Base-by-base conservation (phyloP, 2,797 vertebrate genomes). In the Enoplosus armatus region DNA sequence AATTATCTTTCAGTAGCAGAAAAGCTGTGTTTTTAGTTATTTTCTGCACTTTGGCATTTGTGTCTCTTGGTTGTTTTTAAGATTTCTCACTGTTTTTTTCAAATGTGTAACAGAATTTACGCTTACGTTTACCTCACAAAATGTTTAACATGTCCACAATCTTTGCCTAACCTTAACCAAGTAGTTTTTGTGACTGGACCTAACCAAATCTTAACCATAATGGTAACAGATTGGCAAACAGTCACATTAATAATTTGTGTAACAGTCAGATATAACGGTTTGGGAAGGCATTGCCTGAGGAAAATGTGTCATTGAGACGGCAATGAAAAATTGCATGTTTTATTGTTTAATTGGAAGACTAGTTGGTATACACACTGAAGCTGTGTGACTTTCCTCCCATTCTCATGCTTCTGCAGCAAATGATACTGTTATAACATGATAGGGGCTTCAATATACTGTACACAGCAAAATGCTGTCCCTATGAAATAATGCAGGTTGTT, bases 401-500 rank as follows among this genome's bases (percentile, higher is more conserved):
- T 43, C 31, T 31, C 9, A n/a, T 60, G 27, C 1, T 54, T 67
- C 29, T 12, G 18, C 1, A 0, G 43, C 3, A 55, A 27, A 27
- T 45, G n/a, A 12, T 16, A 47, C 14, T 15, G n/a, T 56, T 4
- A 24, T 20, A 18, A 33, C 16, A 27, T n/a, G 7, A 39, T 47
- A 22, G 8, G n/a, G 33, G 27, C 39, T 15, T 61, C 12, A 48
- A 7, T 45, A 39, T 43, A 18, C 18, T 37, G 20, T 18, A 35
- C 39, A 61, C 31, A 45, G 16, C 43, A 58, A 50, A 37, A 56
- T 22, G n/a, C 16, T 37, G 15, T 60, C 29, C 35, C 29, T 33
- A n/a, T 60, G 29, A 26, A 76, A 72, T 58, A 53, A 51, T 59
- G 20, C 43, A 18, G 47, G 20, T 33, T 61, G n/a, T 79, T 51